Evolutionary conservation across 2,113 vertebrate species (phyloP).

Genomic region (Hylia prasina): DNA sequence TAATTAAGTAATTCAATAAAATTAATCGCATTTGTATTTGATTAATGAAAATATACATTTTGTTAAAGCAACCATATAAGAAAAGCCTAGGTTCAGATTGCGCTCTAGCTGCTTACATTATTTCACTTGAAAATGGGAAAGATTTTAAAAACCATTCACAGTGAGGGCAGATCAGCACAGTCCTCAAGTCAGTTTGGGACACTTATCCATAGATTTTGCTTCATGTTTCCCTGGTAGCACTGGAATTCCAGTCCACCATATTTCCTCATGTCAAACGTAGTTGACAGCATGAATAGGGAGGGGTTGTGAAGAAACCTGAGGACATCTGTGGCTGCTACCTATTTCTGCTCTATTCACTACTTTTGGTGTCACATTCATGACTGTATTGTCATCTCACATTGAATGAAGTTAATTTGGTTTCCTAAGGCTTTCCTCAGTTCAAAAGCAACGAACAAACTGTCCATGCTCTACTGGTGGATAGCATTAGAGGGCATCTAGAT

Average conservation of each 20-base stretch:
- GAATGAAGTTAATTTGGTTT: background rate
- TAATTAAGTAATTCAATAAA: conserved; percentile 68
- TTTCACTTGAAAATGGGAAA: background rate
- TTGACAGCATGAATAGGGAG: background rate
- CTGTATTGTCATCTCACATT: background rate
- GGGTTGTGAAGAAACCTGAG: background rate
- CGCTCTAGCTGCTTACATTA: background rate
- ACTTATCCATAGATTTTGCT: background rate
- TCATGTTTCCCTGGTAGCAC: background rate
- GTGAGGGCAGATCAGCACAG: background rate
- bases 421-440: background rate
- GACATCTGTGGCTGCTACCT: background rate
- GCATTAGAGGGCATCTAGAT: background rate
- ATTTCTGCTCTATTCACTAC: background rate
- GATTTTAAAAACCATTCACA: background rate
- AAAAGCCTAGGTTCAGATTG: background rate
- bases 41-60: conserved; percentile 69
- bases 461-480: background rate
- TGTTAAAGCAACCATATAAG: conserved; percentile 30
- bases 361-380: background rate
- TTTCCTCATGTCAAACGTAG: background rate
- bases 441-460: background rate
- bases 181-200: background rate
- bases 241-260: background rate
- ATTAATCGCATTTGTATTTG: conserved; percentile 73